Conservation (phyloP, 2,113 vertebrate genomes). For the Microtus pennsylvanicus region DNA sequence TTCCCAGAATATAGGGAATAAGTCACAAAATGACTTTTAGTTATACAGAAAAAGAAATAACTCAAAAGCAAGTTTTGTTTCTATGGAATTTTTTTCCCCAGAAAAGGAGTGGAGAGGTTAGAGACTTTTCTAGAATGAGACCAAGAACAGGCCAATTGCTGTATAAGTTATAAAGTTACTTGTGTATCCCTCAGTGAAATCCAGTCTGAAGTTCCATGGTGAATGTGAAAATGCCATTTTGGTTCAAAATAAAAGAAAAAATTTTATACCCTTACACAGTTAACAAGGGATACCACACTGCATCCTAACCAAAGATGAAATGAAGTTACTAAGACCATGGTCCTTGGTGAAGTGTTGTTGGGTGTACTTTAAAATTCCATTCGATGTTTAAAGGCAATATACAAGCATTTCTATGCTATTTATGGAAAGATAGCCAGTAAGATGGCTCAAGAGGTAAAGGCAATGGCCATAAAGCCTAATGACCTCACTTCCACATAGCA, state of each 20-base stretch:
- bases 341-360: not conserved
- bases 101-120: not conserved
- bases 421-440: not conserved
- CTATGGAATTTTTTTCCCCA: not conserved
- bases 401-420: not conserved
- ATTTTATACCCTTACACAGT: not conserved
- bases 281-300: not conserved
- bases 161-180: not conserved
- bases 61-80: not conserved
- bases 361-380: not conserved
- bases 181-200: not conserved
- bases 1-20: not conserved
- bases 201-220: not conserved
- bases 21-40: not conserved
- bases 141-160: not conserved
- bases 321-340: not conserved
- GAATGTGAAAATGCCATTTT: not conserved
- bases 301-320: not conserved
- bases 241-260: conserved; percentile 36
- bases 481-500: not conserved
- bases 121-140: conserved; percentile 28
- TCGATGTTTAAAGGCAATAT: not conserved
- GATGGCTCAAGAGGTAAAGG: not conserved
- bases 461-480: not conserved
- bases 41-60: not conserved